These are phyloP conservation scores for Buathra laborator DNA, from an alignment of 2,888 invertebrate genomes.

Conservation along the genomic window DNA sequence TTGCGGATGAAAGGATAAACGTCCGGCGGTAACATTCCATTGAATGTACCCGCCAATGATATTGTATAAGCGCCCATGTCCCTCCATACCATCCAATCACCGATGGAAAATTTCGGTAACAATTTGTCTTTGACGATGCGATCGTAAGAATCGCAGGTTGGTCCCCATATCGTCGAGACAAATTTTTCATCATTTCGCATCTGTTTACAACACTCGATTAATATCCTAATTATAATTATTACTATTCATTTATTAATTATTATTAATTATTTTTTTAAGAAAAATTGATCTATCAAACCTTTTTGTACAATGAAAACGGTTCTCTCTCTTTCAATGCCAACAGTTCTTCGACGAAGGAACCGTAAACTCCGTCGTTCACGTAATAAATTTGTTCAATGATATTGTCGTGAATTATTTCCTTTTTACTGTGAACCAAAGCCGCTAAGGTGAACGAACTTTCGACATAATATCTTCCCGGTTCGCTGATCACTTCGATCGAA, in stretches of 20 bases:
- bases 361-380: constrained; percentile 88
- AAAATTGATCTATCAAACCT: constrained; percentile 1
- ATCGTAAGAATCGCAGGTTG: constrained; percentile 89
- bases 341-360: constrained; percentile 87
- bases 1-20: constrained; percentile 83
- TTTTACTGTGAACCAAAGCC: constrained; percentile 86
- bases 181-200: constrained; percentile 72
- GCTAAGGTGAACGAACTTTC: constrained; percentile 88
- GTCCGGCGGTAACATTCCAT: constrained; percentile 86
- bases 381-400: constrained; percentile 86
- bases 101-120: constrained; percentile 87
- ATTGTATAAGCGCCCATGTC: constrained; percentile 89
- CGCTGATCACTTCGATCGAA: constrained; percentile 86
- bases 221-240: background rate
- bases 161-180: constrained; percentile 87
- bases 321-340: constrained; percentile 72
- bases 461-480: constrained; percentile 89
- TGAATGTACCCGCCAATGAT: constrained; percentile 86
- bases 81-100: constrained; percentile 88
- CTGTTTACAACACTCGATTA: constrained; percentile 49
- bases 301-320: constrained; percentile 72
- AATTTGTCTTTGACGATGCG: constrained; percentile 85
- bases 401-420: constrained; percentile 79
- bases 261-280: constrained; percentile 30
- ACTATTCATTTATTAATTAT: too few relatives aligned